Evolutionary conservation across 2,113 vertebrate species (phyloP), one percentile per base, ranked within the genome.

Genomic region (Tonatia bakeri): DNA sequence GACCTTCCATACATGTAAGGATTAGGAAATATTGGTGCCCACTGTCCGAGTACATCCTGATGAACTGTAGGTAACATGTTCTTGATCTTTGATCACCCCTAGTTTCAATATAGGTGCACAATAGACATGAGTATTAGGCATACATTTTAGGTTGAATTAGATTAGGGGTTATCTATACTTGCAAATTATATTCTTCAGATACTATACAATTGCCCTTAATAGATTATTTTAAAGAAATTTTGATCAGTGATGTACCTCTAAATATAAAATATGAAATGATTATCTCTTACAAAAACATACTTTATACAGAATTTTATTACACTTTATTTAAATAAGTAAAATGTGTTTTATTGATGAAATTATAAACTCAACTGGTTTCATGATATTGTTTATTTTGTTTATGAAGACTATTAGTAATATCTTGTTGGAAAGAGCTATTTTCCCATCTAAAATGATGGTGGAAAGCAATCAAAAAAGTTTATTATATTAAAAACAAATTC

Each of bases 381-480:
- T 90, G 11, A 86, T 87, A 80, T 43, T 43, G 52, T 94, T 93
- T 45, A 86, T 80, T 83, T 87, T 26, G 75, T n/a, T 95, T 65
- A 87, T 61, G 19, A 2, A 92, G 52, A 97, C 50, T 64, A 91
- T 87, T 40, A 84, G 19, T 69, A 87, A 75, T 45, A 80, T 10
- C 36, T 79, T 87, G 12, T 56, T 36, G 2, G 75, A 89, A 94
- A 52, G 61, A 89, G 36, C 13, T 59, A 4, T 31, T 93, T 73
- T 19, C 6, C 11, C 38, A 13, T 87, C 8, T 54, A 65, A 94
- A 90, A 45, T 80, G 7, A 65, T 88, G 7, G 56, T 87, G 26
- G 16, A 82, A 93, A 90, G 33, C 19, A 88, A 82, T 40, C 43
- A 88, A 72, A 88, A 52, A 45, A 26, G 17, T 56, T 84, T 91